Evolutionary conservation across 2,113 vertebrate genomes (phyloP), one percentile per base, ranked within the genome.

Genomic region (Nyctereutes procyonoides): DNA sequence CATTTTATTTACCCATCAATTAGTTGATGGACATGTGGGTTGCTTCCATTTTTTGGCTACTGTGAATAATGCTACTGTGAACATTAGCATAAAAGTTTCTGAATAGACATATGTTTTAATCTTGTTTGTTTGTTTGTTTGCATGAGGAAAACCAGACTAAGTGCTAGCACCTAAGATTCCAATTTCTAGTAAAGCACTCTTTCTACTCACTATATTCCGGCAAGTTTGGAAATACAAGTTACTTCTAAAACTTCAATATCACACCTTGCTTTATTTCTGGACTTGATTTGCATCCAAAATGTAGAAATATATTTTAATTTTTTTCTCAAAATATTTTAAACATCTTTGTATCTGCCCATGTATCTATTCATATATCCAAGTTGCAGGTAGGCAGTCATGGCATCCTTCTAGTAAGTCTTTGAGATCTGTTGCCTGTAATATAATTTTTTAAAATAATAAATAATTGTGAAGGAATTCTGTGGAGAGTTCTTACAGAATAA

Each of bases 381-480:
- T 1, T 26, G 26, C 17, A 30, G 51, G 10, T 10, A 89, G 56
- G 19, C 30, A 56, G 12, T 43, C 26, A 26, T n/a, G 55, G 20
- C 53, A 69, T 60, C 62, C 56, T 93, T 79, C 12, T 43, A 65
- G 60, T 67, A 67, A 38, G 60, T 22, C 24, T 80, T 63, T 90
- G 62, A 17, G 63, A 83, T 74, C 56, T 79, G 19, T 58, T 81
- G 65, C 63, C 48, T 89, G 11, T 71, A 63, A 62, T 19, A 71
- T 11, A 63, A 91, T 88, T 17, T 15, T 93, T 96, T 74, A 26
- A 77, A 90, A 74, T 69, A 90, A 94, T 79, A 65, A 95, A 60
- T 81, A 35, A 51, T 80, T 62, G 22, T 83, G 62, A 83, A 92
- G 53, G n/a, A 89, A 89, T 77, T 89, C 55, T 73, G 74, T 43